Evolutionary conservation across 1,140 invertebrate species (phyloP).

Genomic region (Ylistrum balloti): DNA sequence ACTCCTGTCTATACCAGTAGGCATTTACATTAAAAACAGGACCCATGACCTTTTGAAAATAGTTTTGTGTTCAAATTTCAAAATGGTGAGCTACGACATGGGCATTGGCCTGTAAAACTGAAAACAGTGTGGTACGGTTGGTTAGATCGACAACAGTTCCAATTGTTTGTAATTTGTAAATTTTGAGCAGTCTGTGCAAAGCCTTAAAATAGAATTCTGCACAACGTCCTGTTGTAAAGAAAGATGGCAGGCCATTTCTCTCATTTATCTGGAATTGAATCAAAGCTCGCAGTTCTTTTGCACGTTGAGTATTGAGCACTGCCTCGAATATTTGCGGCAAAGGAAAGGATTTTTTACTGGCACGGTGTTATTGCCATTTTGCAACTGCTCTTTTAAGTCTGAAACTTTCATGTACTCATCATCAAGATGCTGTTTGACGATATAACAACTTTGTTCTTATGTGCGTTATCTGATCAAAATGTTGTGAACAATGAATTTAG

Average conservation of each 20-base stretch:
- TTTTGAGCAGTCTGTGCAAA: conserved; percentile 45
- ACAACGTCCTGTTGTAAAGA: conserved; percentile 57
- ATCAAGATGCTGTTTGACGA: conserved; percentile 60
- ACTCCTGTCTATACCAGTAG: conserved; percentile 59
- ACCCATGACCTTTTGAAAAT: conserved; percentile 48
- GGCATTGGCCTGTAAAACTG: conserved; percentile 10
- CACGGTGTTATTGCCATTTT: conserved; percentile 57
- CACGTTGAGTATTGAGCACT: conserved; percentile 53
- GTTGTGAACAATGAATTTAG: conserved; percentile 51
- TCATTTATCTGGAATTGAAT: conserved; percentile 60
- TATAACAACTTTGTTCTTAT: conserved; percentile 51
- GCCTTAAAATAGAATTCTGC: conserved; percentile 60
- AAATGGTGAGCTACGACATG: conserved; percentile 55
- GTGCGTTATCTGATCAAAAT: background rate
- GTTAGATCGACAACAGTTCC: conserved; percentile 11
- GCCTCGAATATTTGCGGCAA: conserved; percentile 51
- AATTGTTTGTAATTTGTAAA: conserved; percentile 27
- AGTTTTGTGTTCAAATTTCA: conserved; percentile 52
- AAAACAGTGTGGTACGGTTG: background rate
- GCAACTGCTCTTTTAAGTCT: conserved; percentile 52
- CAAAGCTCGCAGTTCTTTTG: conserved; percentile 53
- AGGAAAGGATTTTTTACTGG: conserved; percentile 60
- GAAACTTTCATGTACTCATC: conserved; percentile 52
- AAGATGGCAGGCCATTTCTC: conserved; percentile 49
- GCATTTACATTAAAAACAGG: conserved; percentile 51